Percentiles rank a stretch among this genome's conserved stretches.
These are phyloP conservation scores for Montipora capitata DNA, from an alignment of 92 coral and sea anemone species.

Conservation along the genomic window DNA sequence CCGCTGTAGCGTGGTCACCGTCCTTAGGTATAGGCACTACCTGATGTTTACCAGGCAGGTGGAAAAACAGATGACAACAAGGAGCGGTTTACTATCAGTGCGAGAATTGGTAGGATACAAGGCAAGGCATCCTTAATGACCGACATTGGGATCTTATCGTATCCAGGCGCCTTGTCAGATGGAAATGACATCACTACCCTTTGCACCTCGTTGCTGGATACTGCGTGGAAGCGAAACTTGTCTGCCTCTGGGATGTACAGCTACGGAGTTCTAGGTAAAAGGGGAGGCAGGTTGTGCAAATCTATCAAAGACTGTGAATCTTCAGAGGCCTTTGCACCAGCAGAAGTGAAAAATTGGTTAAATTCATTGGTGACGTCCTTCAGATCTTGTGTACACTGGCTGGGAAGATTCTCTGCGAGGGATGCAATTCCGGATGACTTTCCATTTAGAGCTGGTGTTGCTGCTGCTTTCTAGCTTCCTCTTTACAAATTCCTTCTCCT, in stretches of 20 bases:
- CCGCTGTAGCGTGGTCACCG: too few species aligned
- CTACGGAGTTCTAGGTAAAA: constrained; percentile 33
- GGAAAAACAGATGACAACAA: too few species aligned
- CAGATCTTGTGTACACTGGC: constrained; percentile 66
- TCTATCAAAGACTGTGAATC: constrained; percentile 59
- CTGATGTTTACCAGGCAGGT: too few species aligned
- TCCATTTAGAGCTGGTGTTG: constrained; percentile 61
- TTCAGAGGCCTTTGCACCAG: constrained; percentile 68
- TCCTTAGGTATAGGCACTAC: too few species aligned
- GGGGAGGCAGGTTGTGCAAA: constrained; percentile 65
- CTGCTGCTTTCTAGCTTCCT: constrained; percentile 63
- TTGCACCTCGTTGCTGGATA: too few species aligned
- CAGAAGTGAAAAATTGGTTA: constrained; percentile 34
- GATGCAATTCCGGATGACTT: constrained; percentile 48
- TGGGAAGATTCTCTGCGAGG: constrained; percentile 57
- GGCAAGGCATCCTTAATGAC: too few species aligned
- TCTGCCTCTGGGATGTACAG: constrained; percentile 3
- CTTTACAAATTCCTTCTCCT: constrained; percentile 11
- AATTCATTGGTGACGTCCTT: constrained; percentile 37
- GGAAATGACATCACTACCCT: too few species aligned
- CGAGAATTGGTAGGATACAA: too few species aligned
- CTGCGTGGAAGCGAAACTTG: too few species aligned
- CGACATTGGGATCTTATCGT: too few species aligned
- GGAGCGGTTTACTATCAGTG: too few species aligned
- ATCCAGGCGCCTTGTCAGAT: too few species aligned